A percentile compares a stretch with the other conserved stretches of the same genome.
phyloP scores from a whole-genome alignment of 2,113 vertebrate genomes.

The Antigone vipio region DNA sequence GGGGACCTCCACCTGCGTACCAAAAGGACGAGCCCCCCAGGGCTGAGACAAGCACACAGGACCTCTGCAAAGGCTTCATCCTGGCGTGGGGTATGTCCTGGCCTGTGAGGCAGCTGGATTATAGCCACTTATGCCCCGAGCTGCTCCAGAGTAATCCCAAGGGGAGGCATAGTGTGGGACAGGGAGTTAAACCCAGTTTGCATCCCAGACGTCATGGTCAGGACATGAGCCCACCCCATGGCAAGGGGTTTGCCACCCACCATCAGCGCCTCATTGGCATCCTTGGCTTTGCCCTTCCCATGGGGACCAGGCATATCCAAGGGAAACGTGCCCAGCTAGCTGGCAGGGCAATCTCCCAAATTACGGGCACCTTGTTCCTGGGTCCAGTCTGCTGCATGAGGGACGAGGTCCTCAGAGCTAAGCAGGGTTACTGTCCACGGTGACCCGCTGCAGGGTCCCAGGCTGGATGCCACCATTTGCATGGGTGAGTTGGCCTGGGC shows the following conservation, averaged over 20 bases:
- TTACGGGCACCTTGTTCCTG: neutral
- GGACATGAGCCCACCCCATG: neutral
- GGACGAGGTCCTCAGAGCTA: neutral
- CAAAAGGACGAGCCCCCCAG: accelerated
- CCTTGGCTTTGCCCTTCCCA: neutral
- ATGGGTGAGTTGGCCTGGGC: accelerated
- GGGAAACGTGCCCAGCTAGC: neutral
- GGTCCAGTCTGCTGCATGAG: neutral
- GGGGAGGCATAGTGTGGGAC: neutral
- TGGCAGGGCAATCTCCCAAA: neutral
- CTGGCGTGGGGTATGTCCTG: neutral
- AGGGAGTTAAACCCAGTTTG: neutral
- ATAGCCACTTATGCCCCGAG: neutral
- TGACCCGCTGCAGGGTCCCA: neutral
- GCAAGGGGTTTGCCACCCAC: neutral
- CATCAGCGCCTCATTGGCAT: neutral
- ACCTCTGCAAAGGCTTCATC: neutral
- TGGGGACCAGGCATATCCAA: neutral
- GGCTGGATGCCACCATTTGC: neutral
- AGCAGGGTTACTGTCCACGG: neutral
- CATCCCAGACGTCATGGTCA: accelerated
- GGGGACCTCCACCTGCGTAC: neutral
- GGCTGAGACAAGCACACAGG: accelerated
- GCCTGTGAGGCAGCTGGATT: neutral
- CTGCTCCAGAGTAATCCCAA: neutral